These are phyloP conservation scores for Hesperia comma DNA, from an alignment of 2,888 invertebrate genomes.

Conservation along the genomic window DNA sequence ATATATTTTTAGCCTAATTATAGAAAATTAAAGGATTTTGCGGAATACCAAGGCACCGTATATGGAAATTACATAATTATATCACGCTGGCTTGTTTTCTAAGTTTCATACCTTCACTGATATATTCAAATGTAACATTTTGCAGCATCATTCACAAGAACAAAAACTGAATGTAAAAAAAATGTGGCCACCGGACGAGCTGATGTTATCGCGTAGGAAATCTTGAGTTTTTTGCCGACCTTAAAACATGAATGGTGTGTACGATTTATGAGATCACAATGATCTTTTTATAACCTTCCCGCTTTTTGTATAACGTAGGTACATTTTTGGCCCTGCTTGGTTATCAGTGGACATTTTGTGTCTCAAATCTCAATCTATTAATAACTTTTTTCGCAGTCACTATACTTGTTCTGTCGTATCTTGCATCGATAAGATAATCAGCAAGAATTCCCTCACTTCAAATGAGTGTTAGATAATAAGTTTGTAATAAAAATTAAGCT, in stretches of 20 bases:
- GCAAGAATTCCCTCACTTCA: conserved; percentile 17
- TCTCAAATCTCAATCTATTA: conserved; percentile 83
- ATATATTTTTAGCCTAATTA: no score
- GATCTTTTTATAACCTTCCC: conserved; percentile 76
- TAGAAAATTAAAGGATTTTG: no score
- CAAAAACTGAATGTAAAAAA: conserved; percentile 51
- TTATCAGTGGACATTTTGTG: conserved; percentile 78
- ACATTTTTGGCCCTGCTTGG: conserved; percentile 55
- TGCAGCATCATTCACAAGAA: conserved; percentile 46
- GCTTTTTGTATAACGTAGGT: conserved; percentile 55
- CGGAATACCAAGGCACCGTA: no score
- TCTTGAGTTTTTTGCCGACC: conserved; percentile 71
- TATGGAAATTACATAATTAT: no score
- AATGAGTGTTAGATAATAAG: neutral
- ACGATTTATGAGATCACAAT: conserved; percentile 81
- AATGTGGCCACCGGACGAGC: conserved; percentile 75
- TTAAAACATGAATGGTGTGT: conserved; percentile 80
- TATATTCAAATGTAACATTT: conserved; percentile 35
- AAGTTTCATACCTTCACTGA: conserved; percentile 4
- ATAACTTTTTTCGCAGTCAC: conserved; percentile 75
- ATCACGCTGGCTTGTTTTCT: neutral
- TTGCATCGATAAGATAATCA: conserved; percentile 60
- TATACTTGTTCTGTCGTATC: conserved; percentile 63
- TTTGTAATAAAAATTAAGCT: neutral
- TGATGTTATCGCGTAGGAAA: conserved; percentile 78